Evolutionary conservation across 2,113 vertebrate genomes (phyloP).

Genomic region (human (Homo sapiens)): DNA sequence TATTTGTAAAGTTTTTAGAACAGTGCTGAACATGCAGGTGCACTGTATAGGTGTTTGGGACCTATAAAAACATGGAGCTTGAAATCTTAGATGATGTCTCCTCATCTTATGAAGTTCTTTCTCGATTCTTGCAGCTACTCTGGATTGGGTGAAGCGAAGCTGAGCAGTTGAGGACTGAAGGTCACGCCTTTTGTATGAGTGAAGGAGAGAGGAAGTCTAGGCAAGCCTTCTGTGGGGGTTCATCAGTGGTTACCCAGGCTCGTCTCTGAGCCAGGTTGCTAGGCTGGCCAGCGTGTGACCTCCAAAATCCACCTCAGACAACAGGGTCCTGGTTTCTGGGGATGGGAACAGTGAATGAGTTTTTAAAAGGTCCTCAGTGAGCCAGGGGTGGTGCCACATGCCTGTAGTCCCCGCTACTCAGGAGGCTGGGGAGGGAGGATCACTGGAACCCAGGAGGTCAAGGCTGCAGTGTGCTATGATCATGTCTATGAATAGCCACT

Average conservation of each 20-base stretch:
- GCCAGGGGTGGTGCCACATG: background rate
- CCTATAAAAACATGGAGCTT: background rate
- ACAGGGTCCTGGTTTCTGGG: background rate
- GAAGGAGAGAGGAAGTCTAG: background rate
- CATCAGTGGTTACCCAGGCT: background rate
- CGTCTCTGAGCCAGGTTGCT: background rate
- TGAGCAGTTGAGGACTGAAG: background rate
- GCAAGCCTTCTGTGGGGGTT: background rate
- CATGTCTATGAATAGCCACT: background rate
- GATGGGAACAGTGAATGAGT: background rate
- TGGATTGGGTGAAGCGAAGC: background rate
- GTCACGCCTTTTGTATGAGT: background rate
- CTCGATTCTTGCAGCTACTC: background rate
- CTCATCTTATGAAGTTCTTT: background rate
- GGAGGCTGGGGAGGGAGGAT: background rate
- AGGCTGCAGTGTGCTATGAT: background rate
- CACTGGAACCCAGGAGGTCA: background rate
- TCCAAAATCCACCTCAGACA: background rate
- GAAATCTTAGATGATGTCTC: background rate
- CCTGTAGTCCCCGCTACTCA: background rate
- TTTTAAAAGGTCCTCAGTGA: background rate
- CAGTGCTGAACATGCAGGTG: background rate
- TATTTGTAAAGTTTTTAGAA: background rate
- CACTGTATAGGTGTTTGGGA: background rate
- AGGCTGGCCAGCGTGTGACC: background rate